Evolutionary conservation across 2,888 invertebrate species (phyloP).

Genomic region (Odontomyia ornata): DNA sequence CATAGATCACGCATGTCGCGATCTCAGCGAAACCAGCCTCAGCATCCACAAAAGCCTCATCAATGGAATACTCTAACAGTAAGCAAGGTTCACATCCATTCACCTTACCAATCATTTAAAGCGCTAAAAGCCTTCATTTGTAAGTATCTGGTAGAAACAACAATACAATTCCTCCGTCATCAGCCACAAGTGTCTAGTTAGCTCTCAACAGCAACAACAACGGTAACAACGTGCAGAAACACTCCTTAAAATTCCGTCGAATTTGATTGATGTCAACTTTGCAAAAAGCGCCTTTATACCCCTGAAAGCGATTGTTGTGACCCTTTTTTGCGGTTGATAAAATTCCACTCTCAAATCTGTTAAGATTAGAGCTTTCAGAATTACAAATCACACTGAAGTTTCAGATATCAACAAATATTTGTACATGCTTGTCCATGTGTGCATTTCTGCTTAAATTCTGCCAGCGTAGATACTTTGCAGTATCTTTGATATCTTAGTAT

Average conservation of each 20-base stretch:
- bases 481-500: not conserved
- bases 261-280: not conserved
- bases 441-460: not conserved
- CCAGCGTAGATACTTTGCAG: not conserved
- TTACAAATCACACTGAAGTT: not conserved
- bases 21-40: no score
- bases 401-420: not conserved
- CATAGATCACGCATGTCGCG: no score
- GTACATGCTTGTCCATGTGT: not conserved
- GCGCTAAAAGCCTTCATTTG: no score
- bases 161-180: no score
- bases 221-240: not conserved
- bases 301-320: not conserved
- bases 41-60: not conserved
- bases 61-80: not conserved
- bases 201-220: no score
- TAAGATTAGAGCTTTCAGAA: not conserved
- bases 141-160: no score
- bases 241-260: not conserved
- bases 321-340: no score
- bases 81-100: not conserved
- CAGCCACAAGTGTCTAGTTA: no score
- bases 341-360: not conserved
- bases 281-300: not conserved
- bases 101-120: not conserved